Evolutionary conservation across 1,140 invertebrate species (phyloP).

Genomic region (Asbolus verrucosus): DNA sequence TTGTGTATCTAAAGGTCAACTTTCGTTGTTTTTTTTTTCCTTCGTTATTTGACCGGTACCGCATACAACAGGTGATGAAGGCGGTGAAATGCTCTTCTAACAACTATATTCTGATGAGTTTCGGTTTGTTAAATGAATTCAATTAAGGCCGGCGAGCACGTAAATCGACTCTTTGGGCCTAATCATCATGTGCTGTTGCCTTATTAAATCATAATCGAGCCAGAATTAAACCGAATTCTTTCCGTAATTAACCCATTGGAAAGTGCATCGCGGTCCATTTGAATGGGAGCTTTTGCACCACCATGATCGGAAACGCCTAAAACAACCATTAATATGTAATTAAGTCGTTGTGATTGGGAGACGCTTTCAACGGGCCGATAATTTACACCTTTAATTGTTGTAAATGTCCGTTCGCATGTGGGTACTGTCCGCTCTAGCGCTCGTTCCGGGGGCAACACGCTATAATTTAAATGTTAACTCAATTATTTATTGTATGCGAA

Average conservation of each 20-base stretch:
- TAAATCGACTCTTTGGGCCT: conserved; percentile 14
- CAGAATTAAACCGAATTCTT: conserved; percentile 19
- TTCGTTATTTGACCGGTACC: too few species aligned
- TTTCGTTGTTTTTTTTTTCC: too few species aligned
- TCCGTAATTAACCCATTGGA: conserved; percentile 19
- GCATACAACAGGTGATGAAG: too few species aligned
- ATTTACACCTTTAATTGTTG: conserved; percentile 40
- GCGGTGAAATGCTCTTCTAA: neutral
- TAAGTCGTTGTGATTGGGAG: conserved; percentile 23
- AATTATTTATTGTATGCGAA: conserved; percentile 25
- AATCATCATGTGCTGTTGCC: conserved; percentile 4
- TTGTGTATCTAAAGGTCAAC: too few species aligned
- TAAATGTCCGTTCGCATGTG: conserved; percentile 27
- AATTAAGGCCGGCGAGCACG: conserved; percentile 1
- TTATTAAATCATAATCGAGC: conserved; percentile 19
- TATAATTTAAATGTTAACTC: conserved; percentile 36
- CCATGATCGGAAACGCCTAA: neutral
- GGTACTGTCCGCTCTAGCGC: conserved; percentile 4
- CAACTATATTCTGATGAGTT: conserved; percentile 1
- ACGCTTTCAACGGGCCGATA: conserved; percentile 20
- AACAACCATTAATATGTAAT: conserved; percentile 28
- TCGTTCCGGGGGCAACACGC: neutral
- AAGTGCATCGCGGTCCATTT: too few species aligned
- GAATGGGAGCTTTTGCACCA: too few species aligned
- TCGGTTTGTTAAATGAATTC: conserved; percentile 13